phyloP scores from a whole-genome alignment of 2,797 vertebrate species.

The Cyclura pinguis region DNA sequence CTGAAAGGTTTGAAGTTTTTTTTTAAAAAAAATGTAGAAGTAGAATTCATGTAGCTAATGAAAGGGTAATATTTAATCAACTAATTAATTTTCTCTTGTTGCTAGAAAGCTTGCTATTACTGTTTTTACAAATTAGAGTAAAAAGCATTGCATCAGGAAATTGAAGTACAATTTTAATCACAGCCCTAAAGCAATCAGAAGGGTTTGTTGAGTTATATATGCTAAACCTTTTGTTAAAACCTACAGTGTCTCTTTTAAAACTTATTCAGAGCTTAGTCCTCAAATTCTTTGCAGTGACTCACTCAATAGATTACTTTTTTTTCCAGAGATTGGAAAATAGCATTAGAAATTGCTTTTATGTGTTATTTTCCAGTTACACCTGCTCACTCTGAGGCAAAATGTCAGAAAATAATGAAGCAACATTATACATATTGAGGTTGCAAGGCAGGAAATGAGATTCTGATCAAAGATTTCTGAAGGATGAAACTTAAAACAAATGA shows the following conservation, averaged over 20 bases:
- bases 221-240: not conserved
- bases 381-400: slow-evolving; percentile 74
- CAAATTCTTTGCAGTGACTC: slow-evolving; percentile 55
- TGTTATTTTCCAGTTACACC: slow-evolving; percentile 73
- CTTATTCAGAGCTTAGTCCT: slow-evolving; percentile 32
- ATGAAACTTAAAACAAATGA: slow-evolving; percentile 74
- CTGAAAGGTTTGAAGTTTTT: not conserved
- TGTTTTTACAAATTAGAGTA: not conserved
- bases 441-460: slow-evolving; percentile 70
- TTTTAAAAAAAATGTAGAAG: not conserved
- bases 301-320: slow-evolving; percentile 61
- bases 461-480: slow-evolving; percentile 77
- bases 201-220: not conserved
- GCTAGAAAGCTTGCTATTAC: slow-evolving; percentile 1
- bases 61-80: slow-evolving; percentile 23
- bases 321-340: slow-evolving; percentile 36
- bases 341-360: slow-evolving; percentile 74
- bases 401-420: slow-evolving; percentile 80
- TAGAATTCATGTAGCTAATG: not conserved
- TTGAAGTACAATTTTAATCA: slow-evolving; percentile 6
- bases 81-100: slow-evolving; percentile 14
- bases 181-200: not conserved
- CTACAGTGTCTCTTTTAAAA: slow-evolving; percentile 27
- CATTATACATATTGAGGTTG: slow-evolving; percentile 70
- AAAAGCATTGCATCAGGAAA: not conserved